Conservation (phyloP, 2,797 vertebrate genomes). For the Rhyacichthys aspro region DNA sequence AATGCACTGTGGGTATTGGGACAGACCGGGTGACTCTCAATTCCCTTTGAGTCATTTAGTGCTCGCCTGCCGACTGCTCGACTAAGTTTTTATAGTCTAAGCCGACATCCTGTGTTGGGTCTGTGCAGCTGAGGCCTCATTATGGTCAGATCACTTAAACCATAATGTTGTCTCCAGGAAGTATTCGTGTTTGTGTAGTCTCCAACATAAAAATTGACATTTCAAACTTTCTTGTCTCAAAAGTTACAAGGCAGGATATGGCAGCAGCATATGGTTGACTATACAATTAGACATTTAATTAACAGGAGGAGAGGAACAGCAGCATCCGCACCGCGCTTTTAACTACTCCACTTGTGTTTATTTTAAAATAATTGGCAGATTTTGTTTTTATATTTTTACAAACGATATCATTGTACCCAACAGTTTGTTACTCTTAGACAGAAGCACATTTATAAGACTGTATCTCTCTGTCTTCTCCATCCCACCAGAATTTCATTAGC, state of each 20-base stretch:
- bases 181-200: constrained; percentile 65
- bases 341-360: constrained; percentile 7
- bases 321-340: constrained; percentile 7
- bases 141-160: constrained; percentile 79
- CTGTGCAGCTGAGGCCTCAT: constrained; percentile 71
- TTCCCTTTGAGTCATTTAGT: constrained; percentile 51
- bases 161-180: constrained; percentile 73
- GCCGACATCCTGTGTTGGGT: constrained; percentile 75
- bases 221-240: constrained; percentile 68
- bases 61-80: constrained; percentile 49
- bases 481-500: neutral
- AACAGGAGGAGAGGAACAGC: constrained; percentile 4
- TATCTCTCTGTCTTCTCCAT: neutral
- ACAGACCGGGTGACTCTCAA: constrained; percentile 29
- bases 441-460: neutral
- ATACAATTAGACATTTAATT: constrained; percentile 26
- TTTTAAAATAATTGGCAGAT: constrained; percentile 6
- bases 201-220: constrained; percentile 75
- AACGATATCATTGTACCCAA: neutral
- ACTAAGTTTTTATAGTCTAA: constrained; percentile 70
- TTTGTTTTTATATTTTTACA: neutral
- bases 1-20: constrained; percentile 10
- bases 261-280: constrained; percentile 45
- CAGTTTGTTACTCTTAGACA: constrained; percentile 1
- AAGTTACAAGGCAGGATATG: constrained; percentile 58